Base-by-base conservation (phyloP, 2,888 invertebrate genomes). In the Deilephila elpenor region DNA sequence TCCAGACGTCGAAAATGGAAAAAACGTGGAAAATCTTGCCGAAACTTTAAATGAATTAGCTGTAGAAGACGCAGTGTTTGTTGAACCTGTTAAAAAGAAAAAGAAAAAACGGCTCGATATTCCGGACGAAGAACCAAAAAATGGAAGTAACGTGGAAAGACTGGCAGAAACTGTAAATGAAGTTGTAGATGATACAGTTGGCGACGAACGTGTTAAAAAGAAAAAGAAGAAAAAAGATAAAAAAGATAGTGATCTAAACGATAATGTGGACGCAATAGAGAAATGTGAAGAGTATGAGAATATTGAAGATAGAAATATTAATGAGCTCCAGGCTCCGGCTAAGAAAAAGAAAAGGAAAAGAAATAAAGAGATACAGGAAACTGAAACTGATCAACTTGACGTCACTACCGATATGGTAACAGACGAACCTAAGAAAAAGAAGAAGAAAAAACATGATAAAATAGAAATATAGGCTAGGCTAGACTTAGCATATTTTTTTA, bases 221-320 rank as follows among this genome's bases (percentile, higher is more conserved):
- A 86, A 83, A 81, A 86, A 85, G 75, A 85, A 82, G 74, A 83
- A 83, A 67, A 81, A 79, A 62, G 72, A 78, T 62, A 17, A 34
- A 29, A 73, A 76, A 29, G 71, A 29, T 56, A 72, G 70, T 70
- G 20, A 25, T 59, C 17, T 14, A 34, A 34, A 34, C 8, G 17
- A 59, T 25, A 14, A 32, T 14, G 20, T 71, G 71, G 59, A 32
- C n/a, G 20, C 56, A 60, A 73, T 53, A 72, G 7, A 77, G 74
- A 59, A 60, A 51, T 17, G 32, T 44, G 70, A 71, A 59, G 34
- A 71, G 70, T 11, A 7, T 51, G 29, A 72, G 34, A 67, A 74
- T 70, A 29, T 62, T 25, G 73, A 76, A n/a, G 73, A 71, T 61
- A 61, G 59, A 32, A 72, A 56, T 32, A 62, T 1, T n/a, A 59